Evolutionary conservation across 2,888 invertebrate species (phyloP).

Genomic region (Lobophora halterata): DNA sequence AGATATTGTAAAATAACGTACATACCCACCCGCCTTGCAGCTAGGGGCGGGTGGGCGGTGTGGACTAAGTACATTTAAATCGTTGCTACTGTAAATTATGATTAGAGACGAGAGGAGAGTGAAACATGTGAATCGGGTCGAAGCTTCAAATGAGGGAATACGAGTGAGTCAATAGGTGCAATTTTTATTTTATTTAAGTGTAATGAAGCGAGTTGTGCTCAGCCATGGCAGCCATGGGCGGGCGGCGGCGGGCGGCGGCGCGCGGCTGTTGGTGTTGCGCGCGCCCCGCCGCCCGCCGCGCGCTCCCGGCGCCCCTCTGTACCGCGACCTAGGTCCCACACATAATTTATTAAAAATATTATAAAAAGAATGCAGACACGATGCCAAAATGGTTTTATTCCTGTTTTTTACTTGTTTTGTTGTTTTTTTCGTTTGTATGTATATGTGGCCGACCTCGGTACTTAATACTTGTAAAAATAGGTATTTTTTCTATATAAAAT

Average conservation of each 20-base stretch:
- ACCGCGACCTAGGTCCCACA: conserved; percentile 54
- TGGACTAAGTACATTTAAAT: conserved; percentile 74
- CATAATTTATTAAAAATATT: conserved; percentile 68
- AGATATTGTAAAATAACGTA: conserved; percentile 75
- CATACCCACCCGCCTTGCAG: conserved; percentile 67
- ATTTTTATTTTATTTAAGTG: conserved; percentile 74
- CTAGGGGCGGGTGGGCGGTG: conserved; percentile 70
- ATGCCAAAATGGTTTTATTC: conserved; percentile 81
- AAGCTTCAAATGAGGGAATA: conserved; percentile 69
- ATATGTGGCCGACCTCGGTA: conserved; percentile 80
- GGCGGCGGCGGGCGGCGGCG: conserved; percentile 26
- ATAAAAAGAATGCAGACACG: conserved; percentile 74
- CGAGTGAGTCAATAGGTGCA: conserved; percentile 79
- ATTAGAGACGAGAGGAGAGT: conserved; percentile 69
- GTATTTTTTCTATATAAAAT: conserved; percentile 79
- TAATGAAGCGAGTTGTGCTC: conserved; percentile 44
- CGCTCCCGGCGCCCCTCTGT: conserved; percentile 27
- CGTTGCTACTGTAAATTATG: conserved; percentile 76
- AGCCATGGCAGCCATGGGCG: conserved; percentile 35
- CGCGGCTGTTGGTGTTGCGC: conserved; percentile 26
- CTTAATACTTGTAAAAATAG: conserved; percentile 78
- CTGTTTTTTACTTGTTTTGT: conserved; percentile 79
- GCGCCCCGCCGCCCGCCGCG: conserved; percentile 19
- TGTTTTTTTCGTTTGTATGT: conserved; percentile 77
- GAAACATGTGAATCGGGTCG: conserved; percentile 74